Evolutionary conservation across 2,888 invertebrate species (phyloP).

Genomic region (Microplitis deprimator): DNA sequence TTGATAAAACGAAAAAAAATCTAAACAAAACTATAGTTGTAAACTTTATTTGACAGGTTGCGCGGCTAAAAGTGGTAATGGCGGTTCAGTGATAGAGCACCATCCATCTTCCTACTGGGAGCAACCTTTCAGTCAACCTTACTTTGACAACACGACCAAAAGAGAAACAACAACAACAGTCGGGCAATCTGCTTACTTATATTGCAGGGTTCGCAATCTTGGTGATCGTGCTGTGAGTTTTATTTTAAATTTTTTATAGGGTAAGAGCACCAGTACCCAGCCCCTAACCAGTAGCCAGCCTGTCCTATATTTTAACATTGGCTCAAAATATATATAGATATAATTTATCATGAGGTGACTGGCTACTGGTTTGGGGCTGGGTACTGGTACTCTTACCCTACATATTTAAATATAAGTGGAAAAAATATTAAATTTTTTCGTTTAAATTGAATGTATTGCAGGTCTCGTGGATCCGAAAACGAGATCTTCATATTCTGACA

Average conservation of each 20-base stretch:
- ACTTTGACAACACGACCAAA: constrained; percentile 90
- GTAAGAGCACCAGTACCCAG: no score
- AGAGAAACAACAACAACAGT: constrained; percentile 89
- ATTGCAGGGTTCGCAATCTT: constrained; percentile 88
- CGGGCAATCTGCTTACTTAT: constrained; percentile 88
- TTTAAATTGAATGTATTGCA: constrained; percentile 61
- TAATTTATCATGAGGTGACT: no score
- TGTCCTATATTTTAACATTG: no score
- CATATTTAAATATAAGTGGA: constrained; percentile 7
- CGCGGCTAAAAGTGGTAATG: constrained; percentile 59
- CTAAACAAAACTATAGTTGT: not conserved
- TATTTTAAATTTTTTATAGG: not conserved
- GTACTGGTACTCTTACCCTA: no score
- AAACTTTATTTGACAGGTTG: constrained; percentile 57
- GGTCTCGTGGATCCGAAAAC: constrained; percentile 90
- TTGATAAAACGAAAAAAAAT: not conserved
- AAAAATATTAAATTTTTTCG: constrained; percentile 39
- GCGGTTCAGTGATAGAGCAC: constrained; percentile 64
- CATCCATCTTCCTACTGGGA: constrained; percentile 67
- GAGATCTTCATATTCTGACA: constrained; percentile 84
- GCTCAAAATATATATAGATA: no score
- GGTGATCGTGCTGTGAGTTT: constrained; percentile 89
- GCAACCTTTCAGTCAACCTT: constrained; percentile 87
- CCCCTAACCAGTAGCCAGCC: no score
- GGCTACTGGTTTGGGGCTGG: no score